Conservation (phyloP, 2,888 invertebrate genomes). For the Apotomis turbidana region DNA sequence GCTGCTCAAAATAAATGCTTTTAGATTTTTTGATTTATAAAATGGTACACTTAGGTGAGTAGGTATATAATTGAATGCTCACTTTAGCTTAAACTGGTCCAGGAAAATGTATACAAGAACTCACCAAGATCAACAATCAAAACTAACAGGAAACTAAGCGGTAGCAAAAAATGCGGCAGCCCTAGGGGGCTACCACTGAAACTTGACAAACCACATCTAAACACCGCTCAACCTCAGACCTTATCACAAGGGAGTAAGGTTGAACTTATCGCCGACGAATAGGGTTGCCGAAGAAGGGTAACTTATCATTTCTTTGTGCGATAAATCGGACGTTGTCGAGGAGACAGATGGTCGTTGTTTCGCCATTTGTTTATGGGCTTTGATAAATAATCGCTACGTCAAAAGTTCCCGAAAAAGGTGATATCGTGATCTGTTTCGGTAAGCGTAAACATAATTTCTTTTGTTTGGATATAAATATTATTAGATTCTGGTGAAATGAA, state of each 20-base stretch:
- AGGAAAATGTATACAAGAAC: constrained; percentile 18
- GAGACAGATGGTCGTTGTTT: constrained; percentile 41
- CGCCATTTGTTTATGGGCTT: constrained; percentile 37
- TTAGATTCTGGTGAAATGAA: not conserved
- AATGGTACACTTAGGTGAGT: too few species aligned
- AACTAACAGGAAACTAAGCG: constrained; percentile 37
- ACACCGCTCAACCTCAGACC: constrained; percentile 1
- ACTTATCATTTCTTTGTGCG: constrained; percentile 40
- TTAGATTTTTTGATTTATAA: too few species aligned
- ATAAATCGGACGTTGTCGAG: constrained; percentile 40
- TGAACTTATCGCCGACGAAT: not conserved
- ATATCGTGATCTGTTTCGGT: constrained; percentile 16
- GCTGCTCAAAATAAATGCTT: too few species aligned
- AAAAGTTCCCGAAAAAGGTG: constrained; percentile 36
- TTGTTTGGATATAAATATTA: not conserved
- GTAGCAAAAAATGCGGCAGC: constrained; percentile 32
- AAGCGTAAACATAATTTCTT: not conserved
- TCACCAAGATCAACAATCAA: constrained; percentile 21
- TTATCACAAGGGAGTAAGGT: constrained; percentile 6
- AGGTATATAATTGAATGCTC: too few species aligned
- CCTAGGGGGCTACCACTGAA: constrained; percentile 27
- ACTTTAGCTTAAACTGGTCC: not conserved
- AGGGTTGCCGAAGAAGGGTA: constrained; percentile 38
- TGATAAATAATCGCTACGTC: constrained; percentile 41
- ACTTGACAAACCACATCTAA: constrained; percentile 29